Base-by-base conservation (phyloP, 2,888 invertebrate species). In the Drosophila atroscutellata region DNA sequence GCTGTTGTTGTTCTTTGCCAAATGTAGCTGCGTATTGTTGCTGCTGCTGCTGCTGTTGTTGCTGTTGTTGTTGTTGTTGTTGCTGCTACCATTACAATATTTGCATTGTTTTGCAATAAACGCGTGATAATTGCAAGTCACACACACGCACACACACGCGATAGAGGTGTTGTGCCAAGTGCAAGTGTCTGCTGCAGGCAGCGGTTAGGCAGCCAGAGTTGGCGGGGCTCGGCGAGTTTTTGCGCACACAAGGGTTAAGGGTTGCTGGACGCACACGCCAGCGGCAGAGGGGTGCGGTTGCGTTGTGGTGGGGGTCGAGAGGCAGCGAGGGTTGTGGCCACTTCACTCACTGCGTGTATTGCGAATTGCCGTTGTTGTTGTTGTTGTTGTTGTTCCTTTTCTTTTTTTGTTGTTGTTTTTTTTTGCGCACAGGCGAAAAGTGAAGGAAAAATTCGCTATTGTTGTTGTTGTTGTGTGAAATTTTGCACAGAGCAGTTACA, bases 21-120 rank as follows among this genome's bases (percentile, higher is more conserved):
- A 45, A 45, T 45, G 20, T 45, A 20, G 13, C 45, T 42, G 62
- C 39, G 39, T 24, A 26, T 58, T 54, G 57, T 51, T 70, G 66
- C 37, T 55, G 64, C 26, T 64, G 51, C 49, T 60, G 51, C 37
- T 7, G 32, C 30, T 62, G 56, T 39, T 77, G 70, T 15, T 64
- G 24, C 2, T 24, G 24, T 1, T 24, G 24, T 24, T 26, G 67
- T 30, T 70, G 65, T 15, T 55, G 67, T 30, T 70, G 65, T 2
- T 63, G 51, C 28, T 54, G 78, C 47, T 62, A 65, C 68, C 65
- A 67, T 78, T 70, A 74, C 81, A 79, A 72, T 81, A 81, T 81
- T 87, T 87, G 89, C 89, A 89, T 86, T 89, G 89, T 86, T 89
- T 86, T 81, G 89, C 89, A 83, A 86, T 86, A 86, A 86, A 86